Percentiles rank a stretch among this genome's conserved stretches.
These are phyloP conservation scores for Noctua janthina DNA, from an alignment of 2,888 invertebrate species.

Conservation along the genomic window DNA sequence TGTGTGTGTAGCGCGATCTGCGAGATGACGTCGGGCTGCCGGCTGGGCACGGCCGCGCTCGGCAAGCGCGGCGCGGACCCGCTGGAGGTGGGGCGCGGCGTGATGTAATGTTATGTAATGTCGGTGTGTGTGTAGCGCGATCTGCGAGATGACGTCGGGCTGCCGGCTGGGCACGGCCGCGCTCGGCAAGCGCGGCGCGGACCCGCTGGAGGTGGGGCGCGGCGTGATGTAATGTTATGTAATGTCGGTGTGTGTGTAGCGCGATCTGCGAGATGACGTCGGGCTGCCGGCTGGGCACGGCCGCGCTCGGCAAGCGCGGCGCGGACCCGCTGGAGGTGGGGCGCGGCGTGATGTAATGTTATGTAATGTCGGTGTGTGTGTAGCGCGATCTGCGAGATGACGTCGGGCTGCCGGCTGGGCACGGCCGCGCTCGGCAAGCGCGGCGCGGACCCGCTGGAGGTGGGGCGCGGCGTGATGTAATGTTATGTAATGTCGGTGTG, in stretches of 20 bases:
- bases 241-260: background rate
- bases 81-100: background rate
- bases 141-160: background rate
- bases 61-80: background rate
- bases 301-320: background rate
- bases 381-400: background rate
- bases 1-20: background rate
- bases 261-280: background rate
- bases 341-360: background rate
- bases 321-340: constrained; percentile 1
- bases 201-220: constrained; percentile 1
- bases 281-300: background rate
- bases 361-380: background rate
- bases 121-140: background rate
- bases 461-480: constrained; percentile 1
- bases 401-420: background rate
- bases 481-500: background rate
- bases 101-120: background rate
- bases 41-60: background rate
- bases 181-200: background rate
- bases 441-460: background rate
- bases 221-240: background rate
- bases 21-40: background rate
- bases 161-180: background rate
- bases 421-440: background rate